phyloP scores from a whole-genome alignment of 30 jellyfish, hydroid and myxozoan genomes.

The Aurelia sp. region DNA sequence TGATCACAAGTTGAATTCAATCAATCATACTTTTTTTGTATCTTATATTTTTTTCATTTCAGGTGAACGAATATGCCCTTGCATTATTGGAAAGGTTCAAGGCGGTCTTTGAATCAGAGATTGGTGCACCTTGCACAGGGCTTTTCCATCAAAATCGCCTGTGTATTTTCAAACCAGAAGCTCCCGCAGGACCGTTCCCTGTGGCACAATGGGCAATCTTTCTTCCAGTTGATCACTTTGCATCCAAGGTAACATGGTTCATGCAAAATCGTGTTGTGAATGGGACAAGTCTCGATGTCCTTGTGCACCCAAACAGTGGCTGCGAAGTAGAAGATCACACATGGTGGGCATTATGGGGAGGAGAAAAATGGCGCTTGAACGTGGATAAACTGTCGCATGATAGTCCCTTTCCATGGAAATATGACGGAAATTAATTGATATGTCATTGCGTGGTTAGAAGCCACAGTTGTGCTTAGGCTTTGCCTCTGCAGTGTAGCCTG shows the following conservation, averaged over 20 bases:
- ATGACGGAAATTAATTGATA: neutral
- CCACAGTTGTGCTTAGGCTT: no score
- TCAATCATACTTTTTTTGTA: no score
- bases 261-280: slow-evolving; percentile 38
- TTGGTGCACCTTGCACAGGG: slow-evolving; percentile 38
- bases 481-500: no score
- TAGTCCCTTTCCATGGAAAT: slow-evolving; percentile 15
- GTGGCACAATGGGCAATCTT: slow-evolving; percentile 54
- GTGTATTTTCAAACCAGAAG: slow-evolving; percentile 18
- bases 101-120: neutral
- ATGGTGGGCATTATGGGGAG: slow-evolving; percentile 61
- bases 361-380: slow-evolving; percentile 44
- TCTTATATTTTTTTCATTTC: neutral
- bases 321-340: slow-evolving; percentile 52
- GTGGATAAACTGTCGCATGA: slow-evolving; percentile 22
- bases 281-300: slow-evolving; percentile 43
- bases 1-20: no score
- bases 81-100: slow-evolving; percentile 22
- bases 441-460: neutral
- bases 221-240: slow-evolving; percentile 31
- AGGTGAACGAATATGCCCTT: slow-evolving; percentile 51
- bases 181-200: slow-evolving; percentile 41
- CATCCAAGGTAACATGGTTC: slow-evolving; percentile 52
- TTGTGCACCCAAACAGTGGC: slow-evolving; percentile 55
- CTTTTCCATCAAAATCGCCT: slow-evolving; percentile 43